These are phyloP conservation scores for human DNA, from an alignment of 2,113 vertebrate genomes.

Conservation along the genomic window GRCh38 chr7:150061001-150061500, in stretches of 20 bases:
- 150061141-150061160: not conserved
- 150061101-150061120: too few relatives aligned
- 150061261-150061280: not conserved
- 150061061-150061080: not conserved
- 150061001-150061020: not conserved
- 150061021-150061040: not conserved
- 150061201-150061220: not conserved
- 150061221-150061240: accelerated
- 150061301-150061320: accelerated
- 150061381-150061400: not conserved
- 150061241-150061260: not conserved
- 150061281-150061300: accelerated
- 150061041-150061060: too few relatives aligned
- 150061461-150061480: accelerated
- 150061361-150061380: not conserved
- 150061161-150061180: not conserved
- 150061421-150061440: not conserved
- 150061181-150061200: not conserved
- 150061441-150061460: not conserved
- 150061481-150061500: not conserved
- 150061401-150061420: not conserved
- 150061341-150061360: not conserved
- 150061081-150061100: not conserved
- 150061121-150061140: accelerated
- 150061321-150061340: not conserved